Percentiles rank a stretch among this genome's conserved stretches.
These are phyloP conservation scores for Corythoichthys intestinalis DNA, from an alignment of 2,113 vertebrate genomes.

Conservation along the genomic window DNA sequence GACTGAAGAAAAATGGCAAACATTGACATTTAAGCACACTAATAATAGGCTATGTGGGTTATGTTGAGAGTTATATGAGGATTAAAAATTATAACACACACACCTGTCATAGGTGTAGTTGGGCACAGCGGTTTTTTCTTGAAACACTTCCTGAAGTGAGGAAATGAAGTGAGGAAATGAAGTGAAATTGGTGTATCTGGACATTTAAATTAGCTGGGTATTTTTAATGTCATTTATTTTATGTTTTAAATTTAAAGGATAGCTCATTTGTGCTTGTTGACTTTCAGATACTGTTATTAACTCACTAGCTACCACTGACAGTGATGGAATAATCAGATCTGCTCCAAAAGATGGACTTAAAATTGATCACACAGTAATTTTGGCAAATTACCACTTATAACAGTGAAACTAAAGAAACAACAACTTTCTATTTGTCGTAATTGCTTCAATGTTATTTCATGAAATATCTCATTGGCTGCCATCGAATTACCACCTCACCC, in stretches of 20 bases:
- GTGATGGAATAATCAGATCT: no score
- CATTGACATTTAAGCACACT: not conserved
- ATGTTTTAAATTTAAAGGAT: not conserved
- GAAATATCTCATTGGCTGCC: no score
- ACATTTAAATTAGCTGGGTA: not conserved
- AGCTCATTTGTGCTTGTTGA: not conserved
- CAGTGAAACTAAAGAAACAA: no score
- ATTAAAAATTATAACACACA: constrained; percentile 1
- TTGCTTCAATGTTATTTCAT: no score
- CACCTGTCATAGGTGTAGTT: constrained; percentile 84
- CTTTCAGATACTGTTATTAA: not conserved
- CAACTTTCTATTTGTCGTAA: no score
- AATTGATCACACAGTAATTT: no score
- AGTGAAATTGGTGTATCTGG: constrained; percentile 7
- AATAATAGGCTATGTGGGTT: not conserved
- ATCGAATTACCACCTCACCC: no score
- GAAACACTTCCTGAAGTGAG: constrained; percentile 73
- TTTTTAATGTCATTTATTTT: not conserved
- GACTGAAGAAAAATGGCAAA: constrained; percentile 42
- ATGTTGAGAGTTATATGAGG: constrained; percentile 4
- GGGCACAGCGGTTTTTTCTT: constrained; percentile 79
- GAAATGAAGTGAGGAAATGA: constrained; percentile 14
- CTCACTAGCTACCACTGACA: no score
- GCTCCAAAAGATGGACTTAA: no score
- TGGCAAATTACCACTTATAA: no score